Evolutionary conservation across 2,113 vertebrate genomes (phyloP), one percentile per base, ranked within the genome.

Genomic region (Oplegnathus fasciatus): DNA sequence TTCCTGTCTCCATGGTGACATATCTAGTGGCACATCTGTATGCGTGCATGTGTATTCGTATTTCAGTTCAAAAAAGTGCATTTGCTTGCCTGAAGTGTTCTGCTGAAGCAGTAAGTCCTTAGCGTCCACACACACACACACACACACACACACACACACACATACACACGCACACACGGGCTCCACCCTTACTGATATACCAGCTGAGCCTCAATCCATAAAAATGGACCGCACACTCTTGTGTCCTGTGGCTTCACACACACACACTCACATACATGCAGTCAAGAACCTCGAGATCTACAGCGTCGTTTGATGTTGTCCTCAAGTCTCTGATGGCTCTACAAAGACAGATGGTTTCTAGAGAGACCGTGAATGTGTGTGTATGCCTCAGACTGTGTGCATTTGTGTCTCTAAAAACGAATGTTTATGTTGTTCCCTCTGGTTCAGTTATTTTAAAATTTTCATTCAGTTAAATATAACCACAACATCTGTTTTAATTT

Each of bases 311-410:
- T 91, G 78, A 91, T 88, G 86, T 86, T 68, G 50, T 83, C 88
- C 85, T 81, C 50, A 77, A 82, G 77, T 89, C 82, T 89, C 88
- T 78, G 83, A 84, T 86, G 87, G 50, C 58, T 87, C 76, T 81
- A 72, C 68, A 78, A 70, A 90, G 86, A 82, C 90, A 92, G 90
- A 88, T 91, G 85, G 64, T 90, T 90, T 93, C 71, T 65, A 57
- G 71, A 89, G 73, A 80, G 87, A 62, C 42, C 7, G 3, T 52
- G 62, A 76, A 70, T 58, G 55, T 87, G 66, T 58, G 34, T 37
- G 40, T 70, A 22, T 44, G 55, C 5, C 4, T 80, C 81, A 72
- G 18, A 73, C 40, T 73, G n/a, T 77, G 50, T 44, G 42, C 61
- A 58, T 70, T 32, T 67, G 24, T 66, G 11, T n/a, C 66, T 52